Evolutionary conservation across 2,888 invertebrate species (phyloP), one percentile per base, ranked within the genome.

Genomic region (Cecidostiba fungosa): DNA sequence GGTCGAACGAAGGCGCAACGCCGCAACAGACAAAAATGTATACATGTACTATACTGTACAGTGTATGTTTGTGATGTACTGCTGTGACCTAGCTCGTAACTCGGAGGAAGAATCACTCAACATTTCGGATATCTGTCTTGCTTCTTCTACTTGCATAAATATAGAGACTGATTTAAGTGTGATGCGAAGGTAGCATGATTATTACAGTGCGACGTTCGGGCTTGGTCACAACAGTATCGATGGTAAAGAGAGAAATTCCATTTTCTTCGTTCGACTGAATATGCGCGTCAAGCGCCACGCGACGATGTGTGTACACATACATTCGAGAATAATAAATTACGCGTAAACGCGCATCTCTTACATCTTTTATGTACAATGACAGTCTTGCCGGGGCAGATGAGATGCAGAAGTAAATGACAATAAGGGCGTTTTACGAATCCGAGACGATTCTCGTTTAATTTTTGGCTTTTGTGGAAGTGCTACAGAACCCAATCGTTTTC

Each of bases 321-420:
- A 54, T 74, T 78, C 12, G 26, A 77, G 26, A 78, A 39, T 76
- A 74, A 84, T 84, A 81, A 74, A 62, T 74, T 66, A 83, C 78
- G 36, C 72, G 50, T 72, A 12, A 12, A 74, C 77, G 81, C 81
- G 36, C 62, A 66, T 84, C 59, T 62, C 50, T 23, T 69, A 84
- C 54, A 82, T 79, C 14, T 72, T n/a, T 59, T 82, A 86, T 86
- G 59, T 85, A 85, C 86, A 86, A 82, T 77, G 76, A 86, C 82
- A 86, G 86, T 86, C 86, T 84, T 86, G 69, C 78, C 74, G 78
- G 82, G 82, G 74, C 74, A 69, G 78, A 59, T 82, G 72, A 76
- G 84, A 86, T 78, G 77, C 82, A 78, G 70, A 86, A 84, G 77
- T 82, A 73, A 79, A 86, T 82, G 77, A 81, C 81, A 77, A 84